These are phyloP conservation scores for Pyrrhia umbra DNA, from an alignment of 2,888 invertebrate genomes.

Conservation along the genomic window DNA sequence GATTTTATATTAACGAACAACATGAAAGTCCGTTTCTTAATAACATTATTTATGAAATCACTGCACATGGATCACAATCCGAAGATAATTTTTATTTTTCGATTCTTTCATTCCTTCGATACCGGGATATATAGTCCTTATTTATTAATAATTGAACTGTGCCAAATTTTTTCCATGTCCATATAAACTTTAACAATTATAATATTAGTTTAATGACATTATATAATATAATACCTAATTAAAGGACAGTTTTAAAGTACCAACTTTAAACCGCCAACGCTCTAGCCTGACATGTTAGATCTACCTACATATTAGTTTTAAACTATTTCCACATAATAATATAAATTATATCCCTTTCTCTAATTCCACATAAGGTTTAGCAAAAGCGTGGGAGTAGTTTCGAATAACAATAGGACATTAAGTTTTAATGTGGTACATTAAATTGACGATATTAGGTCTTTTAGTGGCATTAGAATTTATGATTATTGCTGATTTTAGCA, in stretches of 20 bases:
- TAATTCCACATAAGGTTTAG: slow-evolving; percentile 26
- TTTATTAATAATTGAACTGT: too few species aligned
- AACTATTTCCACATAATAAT: neutral
- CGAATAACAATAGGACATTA: slow-evolving; percentile 22
- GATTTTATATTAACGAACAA: slow-evolving; percentile 14
- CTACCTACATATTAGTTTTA: neutral
- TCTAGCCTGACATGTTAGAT: neutral
- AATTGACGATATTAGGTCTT: neutral
- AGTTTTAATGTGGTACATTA: slow-evolving; percentile 14
- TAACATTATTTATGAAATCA: slow-evolving; percentile 26
- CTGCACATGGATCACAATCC: slow-evolving; percentile 10
- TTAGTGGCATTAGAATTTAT: neutral
- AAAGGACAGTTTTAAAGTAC: too few species aligned
- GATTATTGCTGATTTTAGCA: neutral
- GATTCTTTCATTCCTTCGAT: too few species aligned
- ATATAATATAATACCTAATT: too few species aligned
- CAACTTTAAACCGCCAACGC: neutral
- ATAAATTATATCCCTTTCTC: slow-evolving; percentile 15
- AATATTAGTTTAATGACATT: too few species aligned
- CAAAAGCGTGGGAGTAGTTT: slow-evolving; percentile 17
- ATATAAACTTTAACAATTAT: too few species aligned
- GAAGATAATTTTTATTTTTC: too few species aligned
- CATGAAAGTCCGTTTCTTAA: slow-evolving; percentile 41
- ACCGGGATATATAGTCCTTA: too few species aligned
- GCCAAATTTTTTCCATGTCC: too few species aligned